Percentiles rank a stretch among this genome's conserved stretches.
phyloP scores from a whole-genome alignment of 2,113 vertebrate species.

The Tringa solitaria region DNA sequence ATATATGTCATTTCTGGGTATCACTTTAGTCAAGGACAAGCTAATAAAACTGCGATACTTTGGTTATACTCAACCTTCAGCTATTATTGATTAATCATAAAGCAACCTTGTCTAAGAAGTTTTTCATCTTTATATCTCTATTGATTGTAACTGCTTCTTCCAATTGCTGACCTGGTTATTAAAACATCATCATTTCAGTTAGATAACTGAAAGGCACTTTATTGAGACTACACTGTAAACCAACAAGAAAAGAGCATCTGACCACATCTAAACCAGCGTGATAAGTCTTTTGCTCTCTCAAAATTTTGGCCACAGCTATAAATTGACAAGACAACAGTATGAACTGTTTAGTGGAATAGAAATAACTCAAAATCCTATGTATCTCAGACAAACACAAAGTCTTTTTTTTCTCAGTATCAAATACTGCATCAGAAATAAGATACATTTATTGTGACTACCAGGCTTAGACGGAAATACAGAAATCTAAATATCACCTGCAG shows the following conservation, averaged over 20 bases:
- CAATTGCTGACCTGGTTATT: background rate
- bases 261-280: background rate
- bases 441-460: background rate
- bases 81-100: conserved; percentile 13
- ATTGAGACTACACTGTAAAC: background rate
- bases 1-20: background rate
- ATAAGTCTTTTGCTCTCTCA: background rate
- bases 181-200: background rate
- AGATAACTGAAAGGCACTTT: background rate
- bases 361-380: background rate
- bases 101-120: background rate
- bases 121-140: background rate
- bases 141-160: background rate
- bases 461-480: background rate
- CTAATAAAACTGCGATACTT: background rate
- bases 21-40: background rate
- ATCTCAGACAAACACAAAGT: background rate
- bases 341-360: background rate
- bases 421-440: background rate
- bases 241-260: background rate
- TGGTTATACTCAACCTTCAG: background rate
- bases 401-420: background rate
- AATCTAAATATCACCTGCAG: background rate
- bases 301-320: background rate
- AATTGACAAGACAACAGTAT: background rate